phyloP scores from a whole-genome alignment of 2,888 invertebrate species.

The Nipponacmea schrenckii region DNA sequence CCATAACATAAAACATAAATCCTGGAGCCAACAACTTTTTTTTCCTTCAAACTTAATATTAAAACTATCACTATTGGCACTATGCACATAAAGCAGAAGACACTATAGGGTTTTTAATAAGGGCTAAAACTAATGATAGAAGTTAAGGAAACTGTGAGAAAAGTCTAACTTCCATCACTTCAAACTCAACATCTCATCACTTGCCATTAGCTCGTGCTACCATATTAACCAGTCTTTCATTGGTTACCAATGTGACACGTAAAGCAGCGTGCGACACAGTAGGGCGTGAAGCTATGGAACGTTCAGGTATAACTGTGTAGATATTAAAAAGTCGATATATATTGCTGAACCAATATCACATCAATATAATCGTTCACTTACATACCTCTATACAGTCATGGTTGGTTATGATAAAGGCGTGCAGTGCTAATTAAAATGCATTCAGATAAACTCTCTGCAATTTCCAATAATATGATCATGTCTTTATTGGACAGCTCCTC shows the following conservation, averaged over 20 bases:
- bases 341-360: neutral
- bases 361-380: neutral
- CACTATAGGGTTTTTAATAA: no score
- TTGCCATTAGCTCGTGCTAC: neutral
- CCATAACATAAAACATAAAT: no score
- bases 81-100: no score
- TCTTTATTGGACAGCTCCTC: no score
- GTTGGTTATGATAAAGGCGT: neutral
- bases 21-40: no score
- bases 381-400: neutral
- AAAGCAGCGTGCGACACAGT: slow-evolving; percentile 8
- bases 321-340: slow-evolving; percentile 7
- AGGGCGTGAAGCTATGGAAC: neutral
- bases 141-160: neutral
- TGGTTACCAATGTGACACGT: slow-evolving; percentile 7
- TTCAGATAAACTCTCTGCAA: no score
- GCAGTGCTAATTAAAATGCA: no score
- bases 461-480: no score
- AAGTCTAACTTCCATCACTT: slow-evolving; percentile 4
- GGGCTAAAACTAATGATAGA: neutral
- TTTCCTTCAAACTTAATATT: no score
- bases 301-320: slow-evolving; percentile 1
- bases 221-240: neutral
- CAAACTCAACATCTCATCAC: neutral
- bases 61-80: no score